Percentiles rank a stretch among this genome's conserved stretches.
Evolutionary conservation across 2,113 vertebrate species (phyloP).

Genomic region (Microtus richardsoni): DNA sequence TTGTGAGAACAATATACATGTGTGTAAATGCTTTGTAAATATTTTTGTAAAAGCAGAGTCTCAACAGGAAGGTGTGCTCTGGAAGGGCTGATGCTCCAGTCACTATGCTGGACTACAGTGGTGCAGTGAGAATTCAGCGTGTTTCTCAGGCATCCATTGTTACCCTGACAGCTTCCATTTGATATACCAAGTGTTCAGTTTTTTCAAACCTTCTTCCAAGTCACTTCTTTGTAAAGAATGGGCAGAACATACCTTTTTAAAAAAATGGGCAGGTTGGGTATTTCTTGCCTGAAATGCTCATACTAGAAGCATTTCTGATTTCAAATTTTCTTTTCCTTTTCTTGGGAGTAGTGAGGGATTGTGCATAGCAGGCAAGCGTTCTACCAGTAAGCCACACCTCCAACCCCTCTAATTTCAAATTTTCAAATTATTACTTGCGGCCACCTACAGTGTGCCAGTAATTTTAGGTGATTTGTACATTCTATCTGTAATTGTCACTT

Average conservation of each 20-base stretch:
- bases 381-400: background rate
- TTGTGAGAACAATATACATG: background rate
- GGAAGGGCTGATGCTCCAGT: background rate
- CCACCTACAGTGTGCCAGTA: background rate
- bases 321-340: background rate
- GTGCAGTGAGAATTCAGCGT: background rate
- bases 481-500: conserved; percentile 19
- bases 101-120: background rate
- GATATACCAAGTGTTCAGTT: background rate
- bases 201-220: background rate
- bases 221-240: conserved; percentile 4
- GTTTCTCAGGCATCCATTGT: background rate
- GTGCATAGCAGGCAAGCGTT: background rate
- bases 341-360: background rate
- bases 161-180: background rate
- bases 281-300: background rate
- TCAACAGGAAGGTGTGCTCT: background rate
- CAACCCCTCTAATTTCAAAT: background rate
- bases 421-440: background rate
- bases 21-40: background rate
- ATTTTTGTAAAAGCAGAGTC: background rate
- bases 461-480: conserved; percentile 16
- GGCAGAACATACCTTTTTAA: background rate
- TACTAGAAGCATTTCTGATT: background rate
- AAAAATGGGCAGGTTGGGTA: background rate